These are phyloP conservation scores for Brachypalpus laphriformis DNA, from an alignment of 2,888 invertebrate genomes.

Conservation along the genomic window DNA sequence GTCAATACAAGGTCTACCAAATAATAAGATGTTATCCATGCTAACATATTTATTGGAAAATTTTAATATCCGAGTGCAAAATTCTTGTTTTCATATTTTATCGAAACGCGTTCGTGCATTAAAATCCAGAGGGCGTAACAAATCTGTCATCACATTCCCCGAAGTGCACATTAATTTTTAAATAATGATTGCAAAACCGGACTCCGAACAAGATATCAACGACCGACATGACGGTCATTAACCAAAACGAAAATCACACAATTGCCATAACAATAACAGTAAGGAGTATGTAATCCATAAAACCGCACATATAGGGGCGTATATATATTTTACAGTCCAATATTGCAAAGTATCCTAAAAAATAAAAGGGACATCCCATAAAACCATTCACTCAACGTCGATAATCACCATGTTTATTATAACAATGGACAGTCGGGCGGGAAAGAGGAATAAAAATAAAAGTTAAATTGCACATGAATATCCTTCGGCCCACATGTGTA, in stretches of 20 bases:
- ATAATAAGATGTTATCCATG: too few relatives aligned
- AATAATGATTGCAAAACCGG: conserved; percentile 2
- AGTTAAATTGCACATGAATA: conserved; percentile 57
- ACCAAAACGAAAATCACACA: conserved; percentile 61
- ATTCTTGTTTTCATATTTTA: conserved; percentile 15
- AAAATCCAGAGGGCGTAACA: conserved; percentile 19
- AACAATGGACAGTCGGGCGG: conserved; percentile 25
- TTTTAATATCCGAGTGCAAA: not conserved
- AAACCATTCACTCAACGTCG: conserved; percentile 24
- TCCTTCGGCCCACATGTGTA: conserved; percentile 13
- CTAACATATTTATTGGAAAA: too few relatives aligned
- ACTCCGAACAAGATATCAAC: conserved; percentile 35
- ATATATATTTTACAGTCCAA: conserved; percentile 45
- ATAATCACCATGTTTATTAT: conserved; percentile 41
- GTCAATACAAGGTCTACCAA: too few relatives aligned
- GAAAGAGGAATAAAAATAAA: conserved; percentile 46
- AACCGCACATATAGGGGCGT: conserved; percentile 64
- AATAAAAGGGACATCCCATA: conserved; percentile 32
- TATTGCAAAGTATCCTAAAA: conserved; percentile 51
- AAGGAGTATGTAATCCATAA: conserved; percentile 48
- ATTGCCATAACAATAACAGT: conserved; percentile 65
- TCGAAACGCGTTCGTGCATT: not conserved
- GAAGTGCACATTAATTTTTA: conserved; percentile 9
- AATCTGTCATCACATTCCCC: conserved; percentile 24
- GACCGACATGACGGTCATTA: conserved; percentile 39